phyloP scores from a whole-genome alignment of 2,888 invertebrate genomes.

The Eupithecia vulgata region DNA sequence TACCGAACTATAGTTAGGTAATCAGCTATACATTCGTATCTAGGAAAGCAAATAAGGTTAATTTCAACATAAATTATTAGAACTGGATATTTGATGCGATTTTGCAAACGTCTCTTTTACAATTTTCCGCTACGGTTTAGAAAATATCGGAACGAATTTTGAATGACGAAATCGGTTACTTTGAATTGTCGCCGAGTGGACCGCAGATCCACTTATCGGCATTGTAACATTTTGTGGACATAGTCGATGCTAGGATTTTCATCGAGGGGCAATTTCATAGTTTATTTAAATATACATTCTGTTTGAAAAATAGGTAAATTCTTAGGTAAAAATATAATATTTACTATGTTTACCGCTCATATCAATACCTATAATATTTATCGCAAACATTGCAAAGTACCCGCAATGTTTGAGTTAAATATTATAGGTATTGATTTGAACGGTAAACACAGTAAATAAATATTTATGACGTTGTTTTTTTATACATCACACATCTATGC shows the following conservation, averaged over 20 bases:
- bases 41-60: not conserved
- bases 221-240: slow-evolving; percentile 59
- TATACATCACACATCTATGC: too few relatives aligned
- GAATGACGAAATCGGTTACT: slow-evolving; percentile 72
- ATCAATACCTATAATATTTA: too few relatives aligned
- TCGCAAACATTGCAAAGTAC: too few relatives aligned
- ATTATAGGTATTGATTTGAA: not conserved
- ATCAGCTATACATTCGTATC: slow-evolving; percentile 11
- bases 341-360: too few relatives aligned
- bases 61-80: slow-evolving; percentile 48
- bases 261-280: not conserved
- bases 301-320: not conserved
- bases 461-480: too few relatives aligned
- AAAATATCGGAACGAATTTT: slow-evolving; percentile 79
- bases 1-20: not conserved
- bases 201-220: slow-evolving; percentile 52
- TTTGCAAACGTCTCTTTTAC: slow-evolving; percentile 44
- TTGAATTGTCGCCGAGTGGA: slow-evolving; percentile 65
- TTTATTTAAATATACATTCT: not conserved
- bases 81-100: slow-evolving; percentile 38
- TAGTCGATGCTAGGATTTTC: not conserved
- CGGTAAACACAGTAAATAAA: not conserved
- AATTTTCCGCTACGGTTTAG: slow-evolving; percentile 65
- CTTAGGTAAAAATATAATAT: too few relatives aligned
- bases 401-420: too few relatives aligned